These are phyloP conservation scores for Cirrhinus molitorella DNA, from an alignment of 2,797 vertebrate genomes.

Conservation along the genomic window DNA sequence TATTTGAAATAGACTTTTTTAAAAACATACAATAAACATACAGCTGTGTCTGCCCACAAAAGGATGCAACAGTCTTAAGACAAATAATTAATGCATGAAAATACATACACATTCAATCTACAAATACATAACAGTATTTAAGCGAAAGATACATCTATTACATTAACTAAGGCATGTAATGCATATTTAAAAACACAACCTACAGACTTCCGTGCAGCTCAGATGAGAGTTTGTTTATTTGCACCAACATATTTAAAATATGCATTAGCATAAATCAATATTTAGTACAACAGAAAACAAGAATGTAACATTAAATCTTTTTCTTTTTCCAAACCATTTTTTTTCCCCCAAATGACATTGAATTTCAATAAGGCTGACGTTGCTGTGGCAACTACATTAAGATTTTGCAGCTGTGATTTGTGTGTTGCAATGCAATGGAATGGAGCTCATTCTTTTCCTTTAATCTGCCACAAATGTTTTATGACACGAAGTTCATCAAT, in stretches of 20 bases:
- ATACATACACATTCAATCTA: slow-evolving; percentile 34
- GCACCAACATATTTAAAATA: slow-evolving; percentile 7
- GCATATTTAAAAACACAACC: background rate
- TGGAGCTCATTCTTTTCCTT: slow-evolving; percentile 17
- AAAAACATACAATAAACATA: slow-evolving; percentile 24
- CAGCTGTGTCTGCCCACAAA: background rate
- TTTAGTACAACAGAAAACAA: slow-evolving; percentile 22
- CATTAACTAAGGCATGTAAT: background rate
- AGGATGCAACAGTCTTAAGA: slow-evolving; percentile 13
- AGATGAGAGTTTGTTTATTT: background rate
- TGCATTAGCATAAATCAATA: slow-evolving; percentile 4
- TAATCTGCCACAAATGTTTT: background rate
- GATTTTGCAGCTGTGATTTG: slow-evolving; percentile 24
- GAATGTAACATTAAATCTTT: background rate
- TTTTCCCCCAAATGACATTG: background rate
- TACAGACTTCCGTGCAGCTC: slow-evolving; percentile 5
- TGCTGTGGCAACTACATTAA: slow-evolving; percentile 43
- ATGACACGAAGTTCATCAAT: background rate
- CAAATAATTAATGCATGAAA: slow-evolving; percentile 4
- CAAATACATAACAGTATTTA: slow-evolving; percentile 10
- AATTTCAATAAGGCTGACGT: slow-evolving; percentile 22
- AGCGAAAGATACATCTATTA: background rate
- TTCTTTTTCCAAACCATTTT: slow-evolving; percentile 20
- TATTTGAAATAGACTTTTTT: slow-evolving; percentile 5
- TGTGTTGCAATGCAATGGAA: background rate